Evolutionary conservation across 2,888 invertebrate genomes (phyloP), one percentile per base, ranked within the genome.

Genomic region (Calameuta filiformis): DNA sequence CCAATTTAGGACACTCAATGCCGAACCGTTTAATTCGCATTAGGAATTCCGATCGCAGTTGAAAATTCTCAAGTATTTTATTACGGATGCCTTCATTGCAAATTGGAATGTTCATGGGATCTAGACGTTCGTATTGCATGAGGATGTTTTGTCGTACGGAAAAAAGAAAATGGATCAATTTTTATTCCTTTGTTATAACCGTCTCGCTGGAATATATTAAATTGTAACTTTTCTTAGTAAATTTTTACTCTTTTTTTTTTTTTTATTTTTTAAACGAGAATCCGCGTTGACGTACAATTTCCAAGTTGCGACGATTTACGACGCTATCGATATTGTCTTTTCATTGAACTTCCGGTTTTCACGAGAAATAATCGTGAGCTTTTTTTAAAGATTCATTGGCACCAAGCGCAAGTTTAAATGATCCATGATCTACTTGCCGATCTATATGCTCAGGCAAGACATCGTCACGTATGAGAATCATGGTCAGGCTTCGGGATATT

Each of bases 1-100:
- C 88, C 90, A 90, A 91, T 91, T 91, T 90, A 87, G 90, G 89
- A 87, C 86, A 81, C 86, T 89, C 87, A 89, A 89, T 90, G 84
- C 73, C 37, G 75, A 79, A 81, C 83, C 83, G 85, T 84, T 85
- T 81, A 85, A 88, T 87, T 87, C 86, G 87, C 86, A 88, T 90
- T 89, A 87, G 85, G 76, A 76, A 30, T 33, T 69, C 69, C 31
- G 33, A 33, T 69, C 69, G 15, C 69, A 15, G 69, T 33, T 73
- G 37, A 35, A 56, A 69, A 37, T 40, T 35, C 73, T 68, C 40
- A 12, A 37, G 40, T 73, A 68, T 77, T 40, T 30, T 75, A 75
- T 75, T 56, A 33, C 56, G 40, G 34, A 30, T 35, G 23, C 74
- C 35, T 30, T 74, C 30, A 4, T 2, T 37, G 68, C 56, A 30